Evolutionary conservation across 2,797 vertebrate species (phyloP).

Genomic region (Hipposideros larvatus): DNA sequence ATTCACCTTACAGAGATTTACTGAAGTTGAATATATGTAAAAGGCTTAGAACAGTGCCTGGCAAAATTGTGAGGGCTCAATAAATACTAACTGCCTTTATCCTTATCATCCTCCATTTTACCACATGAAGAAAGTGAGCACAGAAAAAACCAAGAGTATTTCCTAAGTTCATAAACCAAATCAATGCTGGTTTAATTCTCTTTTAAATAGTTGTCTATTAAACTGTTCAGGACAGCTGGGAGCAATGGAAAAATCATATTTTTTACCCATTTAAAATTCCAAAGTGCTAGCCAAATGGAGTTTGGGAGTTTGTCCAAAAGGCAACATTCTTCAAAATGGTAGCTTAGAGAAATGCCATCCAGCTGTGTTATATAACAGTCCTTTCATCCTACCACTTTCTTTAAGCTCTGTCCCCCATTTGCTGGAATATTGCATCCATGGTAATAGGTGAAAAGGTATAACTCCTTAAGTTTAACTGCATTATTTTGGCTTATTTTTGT

Average conservation of each 20-base stretch:
- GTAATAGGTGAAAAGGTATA: conserved; percentile 13
- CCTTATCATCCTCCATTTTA: conserved; percentile 36
- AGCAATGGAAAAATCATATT: conserved; percentile 59
- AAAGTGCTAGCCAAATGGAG: conserved; percentile 67
- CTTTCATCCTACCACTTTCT: background rate
- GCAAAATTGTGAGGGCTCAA: conserved; percentile 45
- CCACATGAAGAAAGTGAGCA: conserved; percentile 41
- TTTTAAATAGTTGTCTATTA: conserved; percentile 65
- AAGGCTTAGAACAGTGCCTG: conserved; percentile 35
- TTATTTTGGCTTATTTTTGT: conserved; percentile 52
- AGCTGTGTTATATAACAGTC: conserved; percentile 56
- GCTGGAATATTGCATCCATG: background rate
- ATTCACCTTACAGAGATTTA: conserved; percentile 30
- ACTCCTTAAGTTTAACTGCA: conserved; percentile 34
- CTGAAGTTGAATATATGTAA: conserved; percentile 27
- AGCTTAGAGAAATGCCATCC: conserved; percentile 59
- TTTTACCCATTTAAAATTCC: conserved; percentile 73
- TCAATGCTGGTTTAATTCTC: conserved; percentile 52
- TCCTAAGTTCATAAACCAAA: conserved; percentile 61
- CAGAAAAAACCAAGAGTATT: conserved; percentile 26
- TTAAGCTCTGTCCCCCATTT: conserved; percentile 45
- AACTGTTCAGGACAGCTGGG: conserved; percentile 8
- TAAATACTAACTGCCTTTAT: conserved; percentile 53
- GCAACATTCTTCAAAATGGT: conserved; percentile 73
- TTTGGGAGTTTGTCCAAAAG: conserved; percentile 59